Conservation (phyloP, 2,797 vertebrate species). For the Nyctibius grandis region DNA sequence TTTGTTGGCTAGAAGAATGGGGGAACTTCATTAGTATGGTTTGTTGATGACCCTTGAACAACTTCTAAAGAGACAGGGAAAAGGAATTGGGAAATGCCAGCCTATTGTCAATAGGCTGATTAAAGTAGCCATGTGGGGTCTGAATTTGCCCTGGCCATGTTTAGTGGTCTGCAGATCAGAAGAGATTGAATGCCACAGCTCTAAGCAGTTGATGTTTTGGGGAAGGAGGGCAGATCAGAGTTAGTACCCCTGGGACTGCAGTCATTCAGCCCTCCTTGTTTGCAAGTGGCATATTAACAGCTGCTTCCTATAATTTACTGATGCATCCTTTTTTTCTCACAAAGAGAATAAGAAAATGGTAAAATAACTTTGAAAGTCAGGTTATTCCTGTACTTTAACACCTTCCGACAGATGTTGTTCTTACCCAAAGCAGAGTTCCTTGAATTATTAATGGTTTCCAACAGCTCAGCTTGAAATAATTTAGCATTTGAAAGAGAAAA, state of each 20-base stretch:
- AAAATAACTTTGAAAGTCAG: slow-evolving; percentile 47
- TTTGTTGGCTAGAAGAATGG: neutral
- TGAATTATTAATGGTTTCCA: slow-evolving; percentile 72
- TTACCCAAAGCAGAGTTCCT: slow-evolving; percentile 49
- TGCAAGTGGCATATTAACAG: neutral
- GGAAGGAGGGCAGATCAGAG: neutral
- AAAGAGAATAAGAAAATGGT: neutral
- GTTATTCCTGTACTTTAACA: slow-evolving; percentile 38
- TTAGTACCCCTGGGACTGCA: neutral
- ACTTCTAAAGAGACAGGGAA: neutral
- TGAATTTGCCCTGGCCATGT: neutral
- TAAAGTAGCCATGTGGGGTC: neutral
- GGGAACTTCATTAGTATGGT: neutral
- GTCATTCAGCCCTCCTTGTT: neutral
- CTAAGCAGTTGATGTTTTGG: neutral
- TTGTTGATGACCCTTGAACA: neutral
- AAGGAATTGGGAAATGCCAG: neutral
- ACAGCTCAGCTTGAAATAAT: slow-evolving; percentile 68
- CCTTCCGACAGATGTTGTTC: slow-evolving; percentile 63
- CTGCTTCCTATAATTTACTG: neutral
- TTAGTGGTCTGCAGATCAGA: neutral
- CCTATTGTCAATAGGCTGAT: neutral
- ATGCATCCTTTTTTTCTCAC: neutral
- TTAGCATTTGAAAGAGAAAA: slow-evolving; percentile 72
- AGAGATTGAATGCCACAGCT: neutral